Conservation (phyloP, 2,888 invertebrate species). For the Geotrupes spiniger region DNA sequence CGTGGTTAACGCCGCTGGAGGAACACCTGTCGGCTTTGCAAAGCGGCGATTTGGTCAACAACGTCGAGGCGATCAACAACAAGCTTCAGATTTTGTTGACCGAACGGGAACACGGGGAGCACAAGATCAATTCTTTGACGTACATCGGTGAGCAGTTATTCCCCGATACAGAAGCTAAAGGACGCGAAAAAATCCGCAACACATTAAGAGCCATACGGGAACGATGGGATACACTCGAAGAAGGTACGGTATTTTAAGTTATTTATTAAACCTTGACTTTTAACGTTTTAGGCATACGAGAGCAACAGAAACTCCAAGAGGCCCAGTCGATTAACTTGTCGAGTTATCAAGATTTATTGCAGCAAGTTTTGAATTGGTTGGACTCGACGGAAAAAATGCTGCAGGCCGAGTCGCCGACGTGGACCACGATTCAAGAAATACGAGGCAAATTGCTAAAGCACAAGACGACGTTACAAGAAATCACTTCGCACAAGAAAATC, state of each 20-base stretch:
- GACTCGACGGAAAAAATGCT: slow-evolving; percentile 79
- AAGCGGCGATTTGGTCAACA: slow-evolving; percentile 58
- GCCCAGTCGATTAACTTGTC: slow-evolving; percentile 79
- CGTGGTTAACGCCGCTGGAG: slow-evolving; percentile 78
- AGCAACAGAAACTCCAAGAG: slow-evolving; percentile 82
- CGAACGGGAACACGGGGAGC: slow-evolving; percentile 82
- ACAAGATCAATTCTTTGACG: slow-evolving; percentile 70
- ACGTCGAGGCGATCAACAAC: slow-evolving; percentile 64
- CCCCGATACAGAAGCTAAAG: slow-evolving; percentile 88
- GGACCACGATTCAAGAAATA: slow-evolving; percentile 81
- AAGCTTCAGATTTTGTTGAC: slow-evolving; percentile 69
- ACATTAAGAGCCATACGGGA: slow-evolving; percentile 78
- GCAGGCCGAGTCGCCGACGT: slow-evolving; percentile 67
- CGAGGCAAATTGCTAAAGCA: slow-evolving; percentile 80
- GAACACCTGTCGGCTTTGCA: slow-evolving; percentile 64
- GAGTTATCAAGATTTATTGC: slow-evolving; percentile 81
- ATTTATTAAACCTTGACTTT: no score
- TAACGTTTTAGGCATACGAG: slow-evolving; percentile 56
- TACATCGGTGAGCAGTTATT: slow-evolving; percentile 84
- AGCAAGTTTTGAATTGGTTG: slow-evolving; percentile 82
- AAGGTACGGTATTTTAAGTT: slow-evolving; percentile 51
- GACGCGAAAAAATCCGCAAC: slow-evolving; percentile 84
- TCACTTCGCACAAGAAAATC: slow-evolving; percentile 83
- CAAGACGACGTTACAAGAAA: slow-evolving; percentile 86
- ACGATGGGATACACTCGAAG: slow-evolving; percentile 84